Evolutionary conservation across 2,113 vertebrate genomes (phyloP).

Genomic region (Notechis scutatus): DNA sequence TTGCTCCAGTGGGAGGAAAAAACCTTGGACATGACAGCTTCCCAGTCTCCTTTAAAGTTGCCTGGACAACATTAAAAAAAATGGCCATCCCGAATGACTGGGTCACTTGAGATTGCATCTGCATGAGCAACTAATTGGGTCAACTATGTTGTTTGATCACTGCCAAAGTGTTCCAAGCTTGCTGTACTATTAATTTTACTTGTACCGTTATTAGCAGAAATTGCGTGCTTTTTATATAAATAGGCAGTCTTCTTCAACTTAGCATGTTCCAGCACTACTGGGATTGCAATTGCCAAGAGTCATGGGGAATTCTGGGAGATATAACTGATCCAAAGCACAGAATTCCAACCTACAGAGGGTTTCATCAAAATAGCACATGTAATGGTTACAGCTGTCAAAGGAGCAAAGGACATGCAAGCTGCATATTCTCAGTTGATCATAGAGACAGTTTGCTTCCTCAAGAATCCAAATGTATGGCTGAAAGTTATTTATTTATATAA

Average conservation of each 20-base stretch:
- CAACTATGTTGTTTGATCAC: neutral
- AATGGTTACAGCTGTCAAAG: slow-evolving; percentile 50
- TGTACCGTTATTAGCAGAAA: neutral
- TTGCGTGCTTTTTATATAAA: neutral
- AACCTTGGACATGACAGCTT: neutral
- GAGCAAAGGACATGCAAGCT: slow-evolving; percentile 40
- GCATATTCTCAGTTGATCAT: slow-evolving; percentile 41
- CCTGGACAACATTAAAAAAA: neutral
- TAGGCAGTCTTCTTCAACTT: neutral
- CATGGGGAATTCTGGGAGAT: neutral
- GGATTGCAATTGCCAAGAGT: neutral
- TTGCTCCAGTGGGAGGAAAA: neutral
- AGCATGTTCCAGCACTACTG: neutral
- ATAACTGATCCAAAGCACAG: slow-evolving; percentile 53
- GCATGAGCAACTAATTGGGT: neutral
- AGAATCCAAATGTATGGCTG: neutral
- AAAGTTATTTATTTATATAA: neutral
- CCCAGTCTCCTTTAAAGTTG: neutral
- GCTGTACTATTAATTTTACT: neutral
- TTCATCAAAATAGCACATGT: slow-evolving; percentile 30
- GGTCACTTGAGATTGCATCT: neutral
- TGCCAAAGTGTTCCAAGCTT: neutral
- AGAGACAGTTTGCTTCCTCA: slow-evolving; percentile 27
- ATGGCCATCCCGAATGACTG: neutral
- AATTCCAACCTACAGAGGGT: slow-evolving; percentile 49